A percentile compares a stretch with the other conserved stretches of the same genome.
Conservation (phyloP, 2,113 vertebrate genomes). For the Hylia prasina region DNA sequence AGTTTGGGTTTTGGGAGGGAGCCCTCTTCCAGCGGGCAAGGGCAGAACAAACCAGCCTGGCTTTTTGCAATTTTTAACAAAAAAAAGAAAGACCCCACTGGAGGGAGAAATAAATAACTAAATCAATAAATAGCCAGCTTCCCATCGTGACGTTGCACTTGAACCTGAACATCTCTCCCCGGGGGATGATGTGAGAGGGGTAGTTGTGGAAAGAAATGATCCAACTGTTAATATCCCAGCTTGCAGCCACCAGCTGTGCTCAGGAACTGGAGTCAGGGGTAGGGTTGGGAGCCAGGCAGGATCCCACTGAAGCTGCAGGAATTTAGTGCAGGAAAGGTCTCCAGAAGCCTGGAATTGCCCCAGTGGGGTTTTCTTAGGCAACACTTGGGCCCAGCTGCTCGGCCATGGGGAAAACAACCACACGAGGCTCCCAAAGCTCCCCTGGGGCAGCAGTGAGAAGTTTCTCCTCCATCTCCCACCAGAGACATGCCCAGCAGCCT, state of each 20-base stretch:
- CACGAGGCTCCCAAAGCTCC: neutral
- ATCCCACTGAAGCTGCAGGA: neutral
- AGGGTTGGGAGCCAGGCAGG: neutral
- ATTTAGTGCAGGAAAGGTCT: neutral
- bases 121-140: neutral
- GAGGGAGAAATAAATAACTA: neutral
- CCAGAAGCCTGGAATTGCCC: neutral
- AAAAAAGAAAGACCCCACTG: neutral
- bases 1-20: neutral
- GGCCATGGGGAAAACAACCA: fast-evolving
- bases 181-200: neutral
- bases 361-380: fast-evolving
- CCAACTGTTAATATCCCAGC: neutral
- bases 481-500: neutral
- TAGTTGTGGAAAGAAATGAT: neutral
- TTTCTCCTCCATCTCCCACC: neutral
- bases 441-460: neutral
- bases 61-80: neutral
- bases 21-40: neutral
- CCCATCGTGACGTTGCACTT: fast-evolving
- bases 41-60: neutral
- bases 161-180: neutral
- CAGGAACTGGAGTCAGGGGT: fast-evolving
- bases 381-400: fast-evolving
- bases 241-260: neutral